Base-by-base conservation (phyloP, 2,797 vertebrate species). In the Harpagifer antarcticus region DNA sequence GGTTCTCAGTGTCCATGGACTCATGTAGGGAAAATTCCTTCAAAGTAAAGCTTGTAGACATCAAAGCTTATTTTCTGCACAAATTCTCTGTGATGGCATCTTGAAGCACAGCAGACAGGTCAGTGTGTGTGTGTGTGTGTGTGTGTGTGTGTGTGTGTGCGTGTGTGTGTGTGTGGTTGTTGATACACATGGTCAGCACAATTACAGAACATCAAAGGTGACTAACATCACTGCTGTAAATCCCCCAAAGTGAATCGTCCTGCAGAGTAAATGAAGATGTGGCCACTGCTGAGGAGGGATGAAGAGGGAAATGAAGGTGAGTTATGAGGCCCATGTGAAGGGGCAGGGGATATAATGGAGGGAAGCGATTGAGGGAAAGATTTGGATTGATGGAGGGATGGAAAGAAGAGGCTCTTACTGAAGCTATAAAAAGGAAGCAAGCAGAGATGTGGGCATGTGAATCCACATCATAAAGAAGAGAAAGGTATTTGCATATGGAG, bases 401-500 rank as follows among this genome's bases (percentile, higher is more conserved):
- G 73, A 77, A 45, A 15, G 20, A 76, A 72, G 68, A 63, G 68
- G 63, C 73, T 78, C 47, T 48, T 72, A 70, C 61, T 81, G 67
- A 77, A 74, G 42, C 60, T n/a, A 69, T 74, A 67, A 80, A 37
- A 83, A 80, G 72, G 68, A 70, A 59, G 55, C 11, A 33, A 78
- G 72, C 60, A 44, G 70, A 76, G 65, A 70, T 62, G 73, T 60
- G 71, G 72, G 86, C n/a, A n/a, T n/a, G n/a, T 76, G 82, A 72
- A 79, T 83, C 65, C 58, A 68, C 83, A 74, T 81, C 74, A 81
- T 85, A 73, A 82, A 83, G 80, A 85, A 79, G 49, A 70, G 78
- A 82, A 86, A 74, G 14, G 63, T 76, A 88, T 92, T 92, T 90
- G 90, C 88, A 92, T 91, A 81, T 59, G 83, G 86, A 88, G 82